phyloP scores from a whole-genome alignment of 2,888 invertebrate genomes.

The Eupelmus urozonus region DNA sequence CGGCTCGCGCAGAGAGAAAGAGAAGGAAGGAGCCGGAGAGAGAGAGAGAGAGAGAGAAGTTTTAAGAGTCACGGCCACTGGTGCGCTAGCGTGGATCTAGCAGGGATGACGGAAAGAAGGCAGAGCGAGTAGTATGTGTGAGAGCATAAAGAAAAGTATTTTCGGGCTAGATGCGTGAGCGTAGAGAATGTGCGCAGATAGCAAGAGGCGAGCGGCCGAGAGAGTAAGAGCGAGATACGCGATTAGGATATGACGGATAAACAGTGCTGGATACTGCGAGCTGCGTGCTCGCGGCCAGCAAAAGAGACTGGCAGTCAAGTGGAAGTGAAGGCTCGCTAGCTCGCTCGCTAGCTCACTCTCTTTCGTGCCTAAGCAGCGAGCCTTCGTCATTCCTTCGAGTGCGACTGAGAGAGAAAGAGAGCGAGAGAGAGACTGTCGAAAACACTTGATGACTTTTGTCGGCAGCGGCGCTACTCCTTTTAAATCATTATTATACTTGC shows the following conservation, averaged over 20 bases:
- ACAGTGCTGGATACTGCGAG: neutral
- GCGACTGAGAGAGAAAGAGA: too few species aligned
- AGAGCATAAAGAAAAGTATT: neutral
- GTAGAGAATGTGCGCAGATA: neutral
- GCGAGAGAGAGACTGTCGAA: constrained; percentile 4
- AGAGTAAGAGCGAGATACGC: neutral
- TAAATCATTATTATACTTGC: neutral
- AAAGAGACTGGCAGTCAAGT: neutral
- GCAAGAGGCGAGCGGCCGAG: too few species aligned
- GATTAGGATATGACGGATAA: constrained; percentile 25
- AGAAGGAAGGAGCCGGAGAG: neutral
- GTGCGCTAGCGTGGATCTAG: neutral
- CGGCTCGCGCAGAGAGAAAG: neutral
- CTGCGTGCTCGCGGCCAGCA: too few species aligned
- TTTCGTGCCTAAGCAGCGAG: too few species aligned
- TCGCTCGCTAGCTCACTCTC: neutral
- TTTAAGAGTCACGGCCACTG: constrained; percentile 61
- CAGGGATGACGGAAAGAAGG: neutral
- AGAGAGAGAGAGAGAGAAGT: constrained; percentile 18
- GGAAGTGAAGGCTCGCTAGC: constrained; percentile 1
- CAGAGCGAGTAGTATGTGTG: neutral
- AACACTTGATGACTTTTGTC: constrained; percentile 7
- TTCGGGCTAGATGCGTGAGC: neutral
- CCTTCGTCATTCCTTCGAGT: too few species aligned
- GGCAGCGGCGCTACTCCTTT: neutral